A percentile compares a stretch with the other conserved stretches of the same genome.
These are phyloP conservation scores for Prunella strophiata DNA, from an alignment of 2,797 vertebrate species.

Conservation along the genomic window DNA sequence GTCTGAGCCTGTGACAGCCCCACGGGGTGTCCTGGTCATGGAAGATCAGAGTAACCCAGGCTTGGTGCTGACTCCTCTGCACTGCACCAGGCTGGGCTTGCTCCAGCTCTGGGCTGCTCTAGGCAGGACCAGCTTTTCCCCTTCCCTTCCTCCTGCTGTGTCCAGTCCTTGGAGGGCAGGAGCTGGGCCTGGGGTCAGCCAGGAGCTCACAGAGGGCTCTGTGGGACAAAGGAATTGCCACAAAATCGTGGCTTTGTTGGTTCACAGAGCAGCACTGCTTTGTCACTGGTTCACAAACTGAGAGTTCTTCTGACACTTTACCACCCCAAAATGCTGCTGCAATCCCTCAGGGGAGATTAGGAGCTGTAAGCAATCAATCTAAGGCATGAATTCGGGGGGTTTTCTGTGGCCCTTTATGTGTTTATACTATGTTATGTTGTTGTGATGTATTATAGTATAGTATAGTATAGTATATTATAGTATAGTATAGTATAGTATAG, in stretches of 20 bases:
- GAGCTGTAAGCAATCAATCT: neutral
- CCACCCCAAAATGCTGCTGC: neutral
- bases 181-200: neutral
- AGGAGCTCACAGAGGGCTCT: neutral
- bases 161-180: neutral
- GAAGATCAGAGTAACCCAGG: neutral
- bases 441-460: no score
- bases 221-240: neutral
- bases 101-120: neutral
- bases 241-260: neutral
- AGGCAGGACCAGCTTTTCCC: neutral
- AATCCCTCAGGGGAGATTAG: neutral
- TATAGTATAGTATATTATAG: no score
- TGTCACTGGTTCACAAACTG: neutral
- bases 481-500: no score
- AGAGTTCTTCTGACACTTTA: rapidly evolving
- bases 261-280: neutral
- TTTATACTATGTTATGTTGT: no score
- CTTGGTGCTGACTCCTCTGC: neutral
- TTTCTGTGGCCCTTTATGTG: rapidly evolving
- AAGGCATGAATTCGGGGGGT: neutral
- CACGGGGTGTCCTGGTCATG: neutral
- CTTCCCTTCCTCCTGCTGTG: neutral
- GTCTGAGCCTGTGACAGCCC: neutral
- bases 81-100: neutral